These are phyloP conservation scores for Taurulus bubalis DNA, from an alignment of 2,113 vertebrate species.

Conservation along the genomic window DNA sequence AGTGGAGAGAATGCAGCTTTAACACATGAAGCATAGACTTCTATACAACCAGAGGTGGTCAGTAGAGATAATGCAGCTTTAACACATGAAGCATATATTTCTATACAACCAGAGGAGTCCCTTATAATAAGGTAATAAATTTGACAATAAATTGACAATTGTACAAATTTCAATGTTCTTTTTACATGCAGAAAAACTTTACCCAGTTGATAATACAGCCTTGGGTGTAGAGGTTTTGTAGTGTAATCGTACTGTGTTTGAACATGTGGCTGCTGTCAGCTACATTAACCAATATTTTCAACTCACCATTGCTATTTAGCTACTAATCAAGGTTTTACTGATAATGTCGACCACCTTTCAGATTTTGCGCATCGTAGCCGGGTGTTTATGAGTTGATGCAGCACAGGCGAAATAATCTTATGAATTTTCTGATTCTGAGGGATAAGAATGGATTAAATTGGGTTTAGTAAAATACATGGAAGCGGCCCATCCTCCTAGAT, in stretches of 20 bases:
- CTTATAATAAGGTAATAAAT: no score
- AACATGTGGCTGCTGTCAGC: background rate
- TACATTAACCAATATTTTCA: background rate
- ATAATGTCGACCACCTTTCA: background rate
- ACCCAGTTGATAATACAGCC: background rate
- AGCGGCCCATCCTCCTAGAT: constrained; percentile 25
- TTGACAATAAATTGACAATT: background rate
- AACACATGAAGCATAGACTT: no score
- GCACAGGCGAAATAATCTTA: constrained; percentile 35
- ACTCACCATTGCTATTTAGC: background rate
- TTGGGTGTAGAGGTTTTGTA: background rate
- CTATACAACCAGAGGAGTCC: no score
- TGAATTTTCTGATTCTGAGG: constrained; percentile 43
- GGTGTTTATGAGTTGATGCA: constrained; percentile 14
- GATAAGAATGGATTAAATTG: constrained; percentile 65
- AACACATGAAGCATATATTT: no score
- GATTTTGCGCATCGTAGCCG: background rate
- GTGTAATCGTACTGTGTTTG: background rate
- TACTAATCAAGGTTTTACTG: background rate
- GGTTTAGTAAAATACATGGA: constrained; percentile 44
- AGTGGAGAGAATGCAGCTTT: no score
- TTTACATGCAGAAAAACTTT: background rate
- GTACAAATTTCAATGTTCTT: background rate
- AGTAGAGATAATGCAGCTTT: no score
- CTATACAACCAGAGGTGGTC: no score